Evolutionary conservation across 2,888 invertebrate genomes (phyloP).

Genomic region (Ophioninae sp.): DNA sequence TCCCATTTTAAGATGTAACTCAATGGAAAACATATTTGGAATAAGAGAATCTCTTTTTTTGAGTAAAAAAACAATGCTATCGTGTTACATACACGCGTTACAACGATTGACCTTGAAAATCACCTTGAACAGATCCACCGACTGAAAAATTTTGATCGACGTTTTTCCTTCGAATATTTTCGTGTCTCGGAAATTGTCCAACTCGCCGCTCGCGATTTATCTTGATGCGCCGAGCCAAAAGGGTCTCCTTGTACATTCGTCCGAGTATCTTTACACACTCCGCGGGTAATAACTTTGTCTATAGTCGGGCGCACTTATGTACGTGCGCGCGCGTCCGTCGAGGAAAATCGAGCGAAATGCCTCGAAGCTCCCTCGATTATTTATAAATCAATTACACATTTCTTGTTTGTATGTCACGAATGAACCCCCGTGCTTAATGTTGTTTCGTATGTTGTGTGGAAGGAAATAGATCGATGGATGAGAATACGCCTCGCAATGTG

Average conservation of each 20-base stretch:
- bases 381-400: constrained; percentile 39
- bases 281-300: neutral
- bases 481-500: neutral
- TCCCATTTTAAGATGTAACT: neutral
- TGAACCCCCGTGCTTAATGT: neutral
- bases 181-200: neutral
- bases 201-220: neutral
- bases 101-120: neutral
- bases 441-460: neutral
- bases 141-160: neutral
- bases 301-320: constrained; percentile 8
- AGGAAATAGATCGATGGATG: neutral
- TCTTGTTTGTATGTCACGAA: neutral
- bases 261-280: neutral
- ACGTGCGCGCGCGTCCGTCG: neutral
- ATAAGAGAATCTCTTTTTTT: neutral
- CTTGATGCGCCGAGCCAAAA: neutral
- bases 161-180: neutral
- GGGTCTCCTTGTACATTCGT: neutral
- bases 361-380: constrained; percentile 38
- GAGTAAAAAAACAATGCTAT: neutral
- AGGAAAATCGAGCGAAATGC: constrained; percentile 48
- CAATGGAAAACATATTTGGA: neutral
- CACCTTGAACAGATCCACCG: neutral
- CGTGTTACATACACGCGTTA: neutral